Evolutionary conservation across 2,113 vertebrate species (phyloP), one percentile per base, ranked within the genome.

Genomic region (Elaphurus davidianus): DNA sequence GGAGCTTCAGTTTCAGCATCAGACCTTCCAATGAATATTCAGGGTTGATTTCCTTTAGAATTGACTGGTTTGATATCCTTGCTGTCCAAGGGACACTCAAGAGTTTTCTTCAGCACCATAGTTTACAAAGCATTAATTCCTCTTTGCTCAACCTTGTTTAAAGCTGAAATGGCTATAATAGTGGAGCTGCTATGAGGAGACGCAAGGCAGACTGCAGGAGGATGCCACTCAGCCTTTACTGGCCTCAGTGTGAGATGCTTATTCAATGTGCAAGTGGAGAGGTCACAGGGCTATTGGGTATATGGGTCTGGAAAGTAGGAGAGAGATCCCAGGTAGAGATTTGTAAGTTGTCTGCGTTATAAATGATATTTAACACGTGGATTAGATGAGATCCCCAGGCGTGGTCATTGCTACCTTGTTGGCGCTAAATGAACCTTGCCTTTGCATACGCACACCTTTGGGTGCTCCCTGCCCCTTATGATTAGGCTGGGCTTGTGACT

Each of bases 161-260:
- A 43, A 43, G 71, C 28, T 59, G 90, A 21, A 67, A 2, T 43
- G 21, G 1, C 8, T 54, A 0, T 19, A 45, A 2, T 28, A 28
- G 21, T 47, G 4, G 33, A 43, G n/a, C 50, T 71, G 12, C 47
- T 23, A 0, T 45, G 54, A 64, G 33, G 12, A 76, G 7, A 28
- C 16, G 15, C n/a, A 28, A 25, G 17, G 3, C 14, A 10, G 13
- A 25, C 28, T 59, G 7, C 7, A 81, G 40, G 52, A 54, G 47
- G 43, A 12, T 25, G 11, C 14, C 11, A 9, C 17, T 40, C 21
- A 1, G 19, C 19, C 55, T 92, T 27, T 30, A 45, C 8, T 1
- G 11, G 21, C 14, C 57, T 50, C 9, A 86, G 13, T 85, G 15
- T 36, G 60, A 76, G 81, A 57, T 93, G 25, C 11, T 3, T 47